A percentile compares a stretch with the other conserved stretches of the same genome.
Evolutionary conservation across 2,113 vertebrate genomes (phyloP).

Genomic region (Oreotragus oreotragus): DNA sequence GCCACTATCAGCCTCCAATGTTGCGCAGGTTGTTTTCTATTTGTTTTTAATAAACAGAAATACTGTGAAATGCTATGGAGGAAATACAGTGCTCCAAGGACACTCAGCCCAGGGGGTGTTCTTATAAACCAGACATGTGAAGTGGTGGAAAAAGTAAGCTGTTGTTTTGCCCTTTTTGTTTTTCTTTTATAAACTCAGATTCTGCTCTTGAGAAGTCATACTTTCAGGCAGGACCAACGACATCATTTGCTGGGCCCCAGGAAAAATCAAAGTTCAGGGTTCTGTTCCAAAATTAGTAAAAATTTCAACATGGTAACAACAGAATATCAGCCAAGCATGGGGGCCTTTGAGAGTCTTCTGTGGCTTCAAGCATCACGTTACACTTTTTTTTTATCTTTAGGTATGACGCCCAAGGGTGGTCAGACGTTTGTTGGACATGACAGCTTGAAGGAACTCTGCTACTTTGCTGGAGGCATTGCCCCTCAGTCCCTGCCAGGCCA

Average conservation of each 20-base stretch:
- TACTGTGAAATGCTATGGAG: not conserved
- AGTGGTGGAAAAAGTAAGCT: not conserved
- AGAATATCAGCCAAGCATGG: accelerated
- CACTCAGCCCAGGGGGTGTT: not conserved
- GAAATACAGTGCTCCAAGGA: not conserved
- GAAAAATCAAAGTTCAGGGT: not conserved
- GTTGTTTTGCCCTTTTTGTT: not conserved
- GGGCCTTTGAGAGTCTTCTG: not conserved
- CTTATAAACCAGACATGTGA: not conserved
- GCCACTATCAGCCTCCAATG: not conserved
- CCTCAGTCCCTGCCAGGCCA: not conserved
- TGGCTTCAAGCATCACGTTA: not conserved
- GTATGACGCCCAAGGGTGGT: not conserved
- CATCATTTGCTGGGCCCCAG: not conserved
- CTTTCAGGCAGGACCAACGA: not conserved
- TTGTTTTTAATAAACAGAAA: not conserved
- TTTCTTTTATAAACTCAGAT: not conserved
- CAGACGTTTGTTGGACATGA: not conserved
- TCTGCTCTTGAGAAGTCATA: not conserved
- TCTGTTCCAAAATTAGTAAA: not conserved
- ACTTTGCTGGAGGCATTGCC: not conserved
- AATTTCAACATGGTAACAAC: not conserved
- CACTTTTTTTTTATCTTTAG: not conserved
- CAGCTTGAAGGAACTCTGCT: not conserved
- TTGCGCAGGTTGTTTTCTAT: not conserved